Conservation (phyloP, 2,113 vertebrate genomes). For the Noctilio leporinus region DNA sequence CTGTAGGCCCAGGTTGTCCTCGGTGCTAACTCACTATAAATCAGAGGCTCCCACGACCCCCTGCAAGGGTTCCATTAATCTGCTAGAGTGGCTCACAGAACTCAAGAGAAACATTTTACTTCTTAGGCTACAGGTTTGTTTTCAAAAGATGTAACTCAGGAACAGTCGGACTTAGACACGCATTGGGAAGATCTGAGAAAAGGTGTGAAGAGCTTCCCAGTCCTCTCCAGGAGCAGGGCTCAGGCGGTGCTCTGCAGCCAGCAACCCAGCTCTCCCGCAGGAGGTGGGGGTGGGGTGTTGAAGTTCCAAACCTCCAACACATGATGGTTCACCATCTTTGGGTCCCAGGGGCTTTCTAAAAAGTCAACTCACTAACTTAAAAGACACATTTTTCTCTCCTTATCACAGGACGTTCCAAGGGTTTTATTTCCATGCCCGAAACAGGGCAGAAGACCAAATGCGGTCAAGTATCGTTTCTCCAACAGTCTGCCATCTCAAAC, state of each 20-base stretch:
- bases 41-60: not conserved
- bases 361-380: not conserved
- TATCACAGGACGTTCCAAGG: not conserved
- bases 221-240: not conserved
- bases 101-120: not conserved
- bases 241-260: not conserved
- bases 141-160: not conserved
- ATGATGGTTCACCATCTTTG: not conserved
- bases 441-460: not conserved
- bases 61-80: not conserved
- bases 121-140: not conserved
- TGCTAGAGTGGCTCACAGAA: not conserved
- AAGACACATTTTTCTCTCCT: not conserved
- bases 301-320: not conserved
- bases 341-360: not conserved
- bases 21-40: not conserved
- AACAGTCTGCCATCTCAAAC: no score
- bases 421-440: not conserved
- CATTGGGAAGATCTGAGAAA: not conserved
- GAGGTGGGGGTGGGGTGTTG: no score
- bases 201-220: not conserved
- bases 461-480: no score
- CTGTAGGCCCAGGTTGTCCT: not conserved
- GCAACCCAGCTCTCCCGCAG: not conserved
- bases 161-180: not conserved